Percentiles rank a stretch among this genome's conserved stretches.
These are phyloP conservation scores for Hymenochirus boettgeri DNA, from an alignment of 2,113 vertebrate species.

Conservation along the genomic window DNA sequence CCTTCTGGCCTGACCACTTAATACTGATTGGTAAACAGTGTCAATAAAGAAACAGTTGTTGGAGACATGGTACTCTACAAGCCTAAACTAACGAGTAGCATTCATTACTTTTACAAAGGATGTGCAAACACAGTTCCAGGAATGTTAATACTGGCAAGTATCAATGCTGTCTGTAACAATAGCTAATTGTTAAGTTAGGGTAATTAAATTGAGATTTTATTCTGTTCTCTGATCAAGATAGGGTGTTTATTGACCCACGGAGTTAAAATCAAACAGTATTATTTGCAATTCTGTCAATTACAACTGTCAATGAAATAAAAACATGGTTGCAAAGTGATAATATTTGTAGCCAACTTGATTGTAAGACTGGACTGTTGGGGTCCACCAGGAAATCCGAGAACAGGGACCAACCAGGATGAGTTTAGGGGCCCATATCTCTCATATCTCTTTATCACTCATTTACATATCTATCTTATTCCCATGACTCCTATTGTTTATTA, in stretches of 20 bases:
- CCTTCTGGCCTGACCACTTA: constrained; percentile 64
- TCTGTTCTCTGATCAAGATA: not conserved
- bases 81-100: constrained; percentile 63
- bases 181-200: constrained; percentile 55
- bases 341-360: too few relatives aligned
- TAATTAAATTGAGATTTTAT: constrained; percentile 55
- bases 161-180: constrained; percentile 60
- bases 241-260: constrained; percentile 29
- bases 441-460: too few relatives aligned
- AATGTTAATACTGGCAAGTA: constrained; percentile 75
- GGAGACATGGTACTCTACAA: constrained; percentile 65
- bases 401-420: too few relatives aligned
- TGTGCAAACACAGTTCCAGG: constrained; percentile 65
- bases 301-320: too few relatives aligned
- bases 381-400: too few relatives aligned
- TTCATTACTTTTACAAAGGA: constrained; percentile 68
- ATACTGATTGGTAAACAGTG: constrained; percentile 74
- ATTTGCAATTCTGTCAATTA: too few relatives aligned
- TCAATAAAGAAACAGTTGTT: constrained; percentile 70
- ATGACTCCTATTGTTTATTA: too few relatives aligned
- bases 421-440: too few relatives aligned
- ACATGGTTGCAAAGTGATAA: too few relatives aligned
- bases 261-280: too few relatives aligned
- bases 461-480: too few relatives aligned
- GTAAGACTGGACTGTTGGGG: too few relatives aligned